Conservation (phyloP, 2,888 invertebrate genomes). For the Parnassius orleans region DNA sequence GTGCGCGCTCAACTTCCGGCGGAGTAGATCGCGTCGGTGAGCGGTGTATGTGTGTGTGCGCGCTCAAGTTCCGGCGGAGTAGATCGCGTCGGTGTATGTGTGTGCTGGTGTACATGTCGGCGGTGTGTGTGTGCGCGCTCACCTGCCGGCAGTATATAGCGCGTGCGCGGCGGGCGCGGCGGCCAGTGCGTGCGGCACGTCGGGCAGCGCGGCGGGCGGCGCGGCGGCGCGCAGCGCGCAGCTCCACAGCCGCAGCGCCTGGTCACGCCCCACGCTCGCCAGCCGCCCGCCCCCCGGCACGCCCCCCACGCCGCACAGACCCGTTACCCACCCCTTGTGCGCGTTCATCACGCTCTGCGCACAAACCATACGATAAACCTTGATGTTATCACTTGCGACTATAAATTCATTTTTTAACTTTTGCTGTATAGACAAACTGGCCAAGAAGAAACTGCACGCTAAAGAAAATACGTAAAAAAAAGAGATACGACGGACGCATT, state of each 20-base stretch:
- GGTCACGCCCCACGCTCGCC: conserved; percentile 89
- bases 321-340: conserved; percentile 93
- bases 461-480: no score
- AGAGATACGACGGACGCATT: no score
- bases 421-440: no score
- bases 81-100: no score
- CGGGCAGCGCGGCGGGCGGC: conserved; percentile 66
- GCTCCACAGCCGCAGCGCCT: conserved; percentile 88
- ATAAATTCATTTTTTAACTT: no score
- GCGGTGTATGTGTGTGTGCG: no score
- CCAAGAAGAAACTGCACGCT: no score
- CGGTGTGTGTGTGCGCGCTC: conserved; percentile 56
- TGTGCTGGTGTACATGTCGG: no score
- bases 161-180: conserved; percentile 63
- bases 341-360: conserved; percentile 85
- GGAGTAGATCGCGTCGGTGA: no score
- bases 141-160: conserved; percentile 92
- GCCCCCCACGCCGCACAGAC: conserved; percentile 69
- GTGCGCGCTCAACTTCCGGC: no score
- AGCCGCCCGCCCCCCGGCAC: conserved; percentile 68
- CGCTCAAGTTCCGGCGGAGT: no score
- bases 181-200: conserved; percentile 83
- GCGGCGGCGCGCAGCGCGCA: conserved; percentile 78
- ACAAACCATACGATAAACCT: neutral
- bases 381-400: no score